Evolutionary conservation across 2,888 invertebrate genomes (phyloP).

Genomic region (Xylota segnis): DNA sequence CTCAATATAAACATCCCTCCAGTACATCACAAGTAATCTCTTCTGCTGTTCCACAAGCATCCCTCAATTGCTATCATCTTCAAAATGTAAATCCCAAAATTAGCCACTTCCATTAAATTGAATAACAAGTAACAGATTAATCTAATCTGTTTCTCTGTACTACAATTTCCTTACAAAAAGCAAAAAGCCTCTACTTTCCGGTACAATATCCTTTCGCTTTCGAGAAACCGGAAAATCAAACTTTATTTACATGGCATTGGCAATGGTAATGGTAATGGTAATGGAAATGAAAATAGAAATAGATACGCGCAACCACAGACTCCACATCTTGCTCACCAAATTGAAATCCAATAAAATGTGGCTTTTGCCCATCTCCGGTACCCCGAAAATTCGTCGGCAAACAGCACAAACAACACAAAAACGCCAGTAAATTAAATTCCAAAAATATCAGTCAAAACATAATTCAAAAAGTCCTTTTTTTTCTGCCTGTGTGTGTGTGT

Average conservation of each 20-base stretch:
- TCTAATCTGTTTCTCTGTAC: constrained; percentile 29
- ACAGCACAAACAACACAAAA: constrained; percentile 46
- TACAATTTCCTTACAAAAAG: not conserved
- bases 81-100: constrained; percentile 25
- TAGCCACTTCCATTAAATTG: constrained; percentile 32
- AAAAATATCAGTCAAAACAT: constrained; percentile 63
- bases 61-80: constrained; percentile 24
- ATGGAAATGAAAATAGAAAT: constrained; percentile 42
- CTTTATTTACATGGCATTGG: constrained; percentile 37
- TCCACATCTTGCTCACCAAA: not conserved
- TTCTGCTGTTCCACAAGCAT: not conserved
- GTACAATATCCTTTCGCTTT: not conserved
- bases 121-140: constrained; percentile 52
- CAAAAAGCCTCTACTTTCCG: not conserved
- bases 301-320: constrained; percentile 7
- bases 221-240: constrained; percentile 30
- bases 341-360: constrained; percentile 57
- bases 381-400: not conserved
- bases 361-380: constrained; percentile 19
- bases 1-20: not conserved
- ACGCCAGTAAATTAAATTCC: constrained; percentile 63
- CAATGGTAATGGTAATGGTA: constrained; percentile 28
- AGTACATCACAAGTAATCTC: not conserved
- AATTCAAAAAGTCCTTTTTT: constrained; percentile 33
- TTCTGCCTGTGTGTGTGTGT: not conserved